These are phyloP conservation scores for Sturmia bella DNA, from an alignment of 2,888 invertebrate species.

Conservation along the genomic window DNA sequence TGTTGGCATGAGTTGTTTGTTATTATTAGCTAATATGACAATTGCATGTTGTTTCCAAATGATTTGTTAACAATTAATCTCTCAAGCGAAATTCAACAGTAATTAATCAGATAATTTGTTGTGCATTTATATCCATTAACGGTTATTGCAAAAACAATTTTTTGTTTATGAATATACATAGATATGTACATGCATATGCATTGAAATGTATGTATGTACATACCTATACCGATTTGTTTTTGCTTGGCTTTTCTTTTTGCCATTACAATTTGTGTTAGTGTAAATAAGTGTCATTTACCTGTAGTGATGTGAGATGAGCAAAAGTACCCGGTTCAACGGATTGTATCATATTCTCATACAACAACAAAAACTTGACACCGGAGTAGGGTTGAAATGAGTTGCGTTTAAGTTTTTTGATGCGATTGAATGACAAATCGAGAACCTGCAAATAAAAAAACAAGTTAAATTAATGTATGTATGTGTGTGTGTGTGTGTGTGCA, in stretches of 20 bases:
- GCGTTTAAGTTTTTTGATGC: constrained; percentile 80
- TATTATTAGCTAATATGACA: constrained; percentile 63
- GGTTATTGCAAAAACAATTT: constrained; percentile 22
- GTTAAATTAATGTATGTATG: background rate
- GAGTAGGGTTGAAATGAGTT: constrained; percentile 79
- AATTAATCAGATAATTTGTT: constrained; percentile 46
- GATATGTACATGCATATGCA: background rate
- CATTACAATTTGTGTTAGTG: background rate
- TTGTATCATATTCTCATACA: constrained; percentile 81
- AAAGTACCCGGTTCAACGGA: constrained; percentile 81
- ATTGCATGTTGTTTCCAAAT: constrained; percentile 65
- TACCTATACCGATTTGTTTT: too few relatives aligned
- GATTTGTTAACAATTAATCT: constrained; percentile 63
- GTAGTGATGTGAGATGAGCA: constrained; percentile 77
- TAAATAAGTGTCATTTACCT: constrained; percentile 74
- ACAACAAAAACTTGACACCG: constrained; percentile 78
- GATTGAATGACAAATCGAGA: constrained; percentile 81
- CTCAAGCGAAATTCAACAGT: constrained; percentile 17
- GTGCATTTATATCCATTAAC: constrained; percentile 15
- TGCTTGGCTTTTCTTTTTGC: constrained; percentile 8
- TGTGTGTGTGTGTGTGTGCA: too few relatives aligned
- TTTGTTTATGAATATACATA: background rate
- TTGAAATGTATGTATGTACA: background rate
- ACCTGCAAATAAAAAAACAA: constrained; percentile 74
- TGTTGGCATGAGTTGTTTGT: constrained; percentile 14